Evolutionary conservation across 2,888 invertebrate genomes (phyloP), one percentile per base, ranked within the genome.

Genomic region (Drosophila atripex): DNA sequence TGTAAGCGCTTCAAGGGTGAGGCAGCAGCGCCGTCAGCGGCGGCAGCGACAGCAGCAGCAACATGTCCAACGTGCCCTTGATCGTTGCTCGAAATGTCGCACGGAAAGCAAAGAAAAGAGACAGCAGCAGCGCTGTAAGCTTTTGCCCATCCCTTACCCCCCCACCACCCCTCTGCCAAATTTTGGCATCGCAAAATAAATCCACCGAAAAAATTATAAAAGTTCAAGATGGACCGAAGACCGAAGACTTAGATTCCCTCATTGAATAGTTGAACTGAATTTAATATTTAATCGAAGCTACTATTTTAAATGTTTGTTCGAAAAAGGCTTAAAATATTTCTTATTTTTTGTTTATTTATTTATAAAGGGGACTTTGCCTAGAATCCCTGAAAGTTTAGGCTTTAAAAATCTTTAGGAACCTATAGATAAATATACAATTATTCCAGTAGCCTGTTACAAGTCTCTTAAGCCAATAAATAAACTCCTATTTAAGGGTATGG

Each of bases 41-140:
- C 41, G 54, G 54, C 69, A 39, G 69, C 51, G 47, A 41, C 76
- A 53, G 16, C 54, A 14, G 11, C 60, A 9, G 56, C 74, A 16
- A 18, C 89, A 83, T 85, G 78, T 82, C 82, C 89, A 88, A 89
- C 78, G 76, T 89, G 88, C 88, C 88, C 88, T 89, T 89, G 88
- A 89, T 89, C 79, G 71, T 78, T 74, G 80, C 80, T 78, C 75
- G 69, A 77, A 86, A 73, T 79, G 75, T 82, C 75, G 86, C 71
- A 77, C 63, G 18, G 25, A 63, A 56, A n/a, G n/a, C 46, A 50
- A 58, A 61, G 60, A 35, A 70, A 38, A 68, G 32, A 71, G 73
- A 39, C 52, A 52, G 25, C 55, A 54, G 66, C 71, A 69, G 71
- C 52, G 59, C 76, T 83, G 86, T 78, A 88, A 82, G 74, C 82